Evolutionary conservation across 2,797 vertebrate genomes (phyloP), one percentile per base, ranked within the genome.

Genomic region (Remorina albescens): DNA sequence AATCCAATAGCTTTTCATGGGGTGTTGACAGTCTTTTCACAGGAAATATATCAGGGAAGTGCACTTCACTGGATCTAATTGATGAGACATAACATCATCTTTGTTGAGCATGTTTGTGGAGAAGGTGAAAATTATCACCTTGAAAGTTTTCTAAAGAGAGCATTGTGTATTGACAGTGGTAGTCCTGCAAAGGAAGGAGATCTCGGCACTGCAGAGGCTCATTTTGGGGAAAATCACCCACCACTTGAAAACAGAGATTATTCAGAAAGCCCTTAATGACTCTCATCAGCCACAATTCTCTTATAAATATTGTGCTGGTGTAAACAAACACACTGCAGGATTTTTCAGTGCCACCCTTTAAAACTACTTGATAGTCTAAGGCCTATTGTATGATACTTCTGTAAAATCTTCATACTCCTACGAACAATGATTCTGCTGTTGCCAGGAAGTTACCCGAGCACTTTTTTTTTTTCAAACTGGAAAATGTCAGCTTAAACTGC

Each of bases 211-310:
- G 16, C 34, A 53, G 18, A 41, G 39, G 39, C 16, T 41, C 39
- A 50, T 39, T 64, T 71, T 1, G 11, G n/a, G n/a, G 50, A 55
- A 71, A 81, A 34, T 75, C 58, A 61, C 46, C 36, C 23, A n/a
- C 61, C 60, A 70, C n/a, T 49, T 60, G 16, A 67, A 63, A 66
- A 49, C n/a, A 58, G 28, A 74, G 69, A 78, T 76, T 72, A 77
- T 73, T 89, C 85, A 89, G 68, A 85, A 58, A 74, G 34, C 74
- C 56, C 50, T 69, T 80, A 37, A 68, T 81, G 82, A 81, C 67
- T 84, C 74, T 74, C 32, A 59, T 57, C 46, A 68, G 83, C 74
- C 62, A 61, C 85, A 80, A 60, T 67, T 83, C 36, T 79, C 63
- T 61, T 68, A 36, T 42, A 66, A 41, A 69, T 68, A 49, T 36